phyloP scores from a whole-genome alignment of 2,797 vertebrate genomes.

The Sebastes nivosus region DNA sequence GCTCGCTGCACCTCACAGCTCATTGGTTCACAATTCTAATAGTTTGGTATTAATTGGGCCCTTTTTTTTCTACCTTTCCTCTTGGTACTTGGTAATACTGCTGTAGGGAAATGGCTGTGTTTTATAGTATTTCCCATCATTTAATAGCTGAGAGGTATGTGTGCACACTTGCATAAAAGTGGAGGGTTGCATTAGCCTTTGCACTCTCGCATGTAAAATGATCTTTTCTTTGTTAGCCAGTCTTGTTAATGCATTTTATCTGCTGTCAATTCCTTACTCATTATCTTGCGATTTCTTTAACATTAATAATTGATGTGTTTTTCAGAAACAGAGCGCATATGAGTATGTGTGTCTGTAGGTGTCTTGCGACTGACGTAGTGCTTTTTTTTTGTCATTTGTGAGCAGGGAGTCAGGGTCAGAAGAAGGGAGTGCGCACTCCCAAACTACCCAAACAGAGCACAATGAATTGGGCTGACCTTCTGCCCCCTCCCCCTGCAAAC shows the following conservation, averaged over 20 bases:
- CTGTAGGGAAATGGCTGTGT: conserved; percentile 74
- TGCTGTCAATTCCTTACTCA: conserved; percentile 56
- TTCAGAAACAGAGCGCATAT: conserved; percentile 9
- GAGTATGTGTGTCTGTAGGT: conserved; percentile 19
- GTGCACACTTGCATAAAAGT: conserved; percentile 62
- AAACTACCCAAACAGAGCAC: conserved; percentile 94
- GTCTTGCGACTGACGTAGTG: conserved; percentile 38
- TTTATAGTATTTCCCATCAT: conserved; percentile 77
- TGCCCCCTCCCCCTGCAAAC: conserved; percentile 94
- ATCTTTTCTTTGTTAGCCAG: conserved; percentile 49
- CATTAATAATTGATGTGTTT: conserved; percentile 59
- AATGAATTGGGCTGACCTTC: conserved; percentile 97
- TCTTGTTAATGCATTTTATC: conserved; percentile 63
- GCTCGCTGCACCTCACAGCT: conserved; percentile 87
- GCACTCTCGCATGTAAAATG: conserved; percentile 59
- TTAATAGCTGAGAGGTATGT: conserved; percentile 76
- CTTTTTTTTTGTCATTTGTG: conserved; percentile 42
- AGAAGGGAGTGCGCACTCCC: conserved; percentile 91
- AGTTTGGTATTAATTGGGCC: conserved; percentile 89
- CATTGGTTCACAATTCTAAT: conserved; percentile 92
- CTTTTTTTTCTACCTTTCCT: conserved; percentile 68
- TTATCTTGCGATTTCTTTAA: conserved; percentile 41
- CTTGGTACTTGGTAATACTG: conserved; percentile 62
- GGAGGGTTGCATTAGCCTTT: conserved; percentile 61
- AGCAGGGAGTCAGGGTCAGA: conserved; percentile 97